Percentiles rank a stretch among this genome's conserved stretches.
Conservation (phyloP, 2,888 invertebrate species). For the Drosophila hamatofila region DNA sequence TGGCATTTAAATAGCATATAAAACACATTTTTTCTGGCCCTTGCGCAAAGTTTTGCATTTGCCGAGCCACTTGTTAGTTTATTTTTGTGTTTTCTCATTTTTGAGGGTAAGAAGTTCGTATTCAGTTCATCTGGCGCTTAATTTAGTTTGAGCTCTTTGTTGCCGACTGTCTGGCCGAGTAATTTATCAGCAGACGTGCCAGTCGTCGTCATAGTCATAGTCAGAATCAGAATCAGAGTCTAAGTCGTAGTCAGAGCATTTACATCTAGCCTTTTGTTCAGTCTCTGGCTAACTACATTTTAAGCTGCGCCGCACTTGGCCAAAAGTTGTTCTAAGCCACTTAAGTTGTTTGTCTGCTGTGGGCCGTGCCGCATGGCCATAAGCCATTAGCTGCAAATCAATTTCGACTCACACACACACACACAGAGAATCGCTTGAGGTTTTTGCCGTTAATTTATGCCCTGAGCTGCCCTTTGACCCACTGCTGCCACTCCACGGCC, state of each 20-base stretch:
- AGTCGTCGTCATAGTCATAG: constrained; percentile 51
- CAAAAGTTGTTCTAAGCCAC: constrained; percentile 50
- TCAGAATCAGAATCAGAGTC: neutral
- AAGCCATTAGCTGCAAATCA: constrained; percentile 56
- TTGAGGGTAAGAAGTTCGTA: constrained; percentile 2
- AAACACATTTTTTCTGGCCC: constrained; percentile 17
- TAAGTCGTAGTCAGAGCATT: neutral
- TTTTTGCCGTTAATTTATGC: constrained; percentile 55
- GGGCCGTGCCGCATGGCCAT: constrained; percentile 18
- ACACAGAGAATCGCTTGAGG: constrained; percentile 20
- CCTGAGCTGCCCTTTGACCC: neutral
- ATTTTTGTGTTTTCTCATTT: neutral
- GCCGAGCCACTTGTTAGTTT: constrained; percentile 15
- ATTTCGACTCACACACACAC: constrained; percentile 40
- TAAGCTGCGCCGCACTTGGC: constrained; percentile 57
- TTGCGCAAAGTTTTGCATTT: constrained; percentile 59
- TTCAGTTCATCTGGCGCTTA: constrained; percentile 62
- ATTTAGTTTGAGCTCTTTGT: constrained; percentile 59
- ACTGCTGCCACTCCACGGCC: constrained; percentile 3
- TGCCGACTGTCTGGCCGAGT: constrained; percentile 30
- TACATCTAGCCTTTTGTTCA: neutral
- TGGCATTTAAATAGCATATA: constrained; percentile 65
- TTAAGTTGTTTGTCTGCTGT: constrained; percentile 52
- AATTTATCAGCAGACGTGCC: constrained; percentile 56
- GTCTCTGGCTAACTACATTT: constrained; percentile 54